Evolutionary conservation across 2,888 invertebrate genomes (phyloP).

Genomic region (Acanthacorydalis orientalis): DNA sequence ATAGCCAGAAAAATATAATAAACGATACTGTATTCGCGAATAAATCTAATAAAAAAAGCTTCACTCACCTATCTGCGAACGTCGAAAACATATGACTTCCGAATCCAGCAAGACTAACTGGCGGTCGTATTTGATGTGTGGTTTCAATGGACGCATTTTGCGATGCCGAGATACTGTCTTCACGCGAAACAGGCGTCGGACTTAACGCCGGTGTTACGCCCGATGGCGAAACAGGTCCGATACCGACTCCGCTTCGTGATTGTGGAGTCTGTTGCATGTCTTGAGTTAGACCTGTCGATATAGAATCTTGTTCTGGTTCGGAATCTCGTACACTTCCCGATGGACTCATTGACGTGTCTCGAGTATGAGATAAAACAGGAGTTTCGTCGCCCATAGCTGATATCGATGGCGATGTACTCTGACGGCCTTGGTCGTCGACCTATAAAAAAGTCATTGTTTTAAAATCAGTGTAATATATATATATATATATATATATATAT

Average conservation of each 20-base stretch:
- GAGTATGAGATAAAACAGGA: not conserved
- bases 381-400: slow-evolving; percentile 6
- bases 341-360: slow-evolving; percentile 3
- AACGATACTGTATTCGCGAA: not conserved
- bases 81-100: slow-evolving; percentile 49
- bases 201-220: not conserved
- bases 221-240: slow-evolving; percentile 23
- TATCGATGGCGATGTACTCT: slow-evolving; percentile 5
- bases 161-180: not conserved
- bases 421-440: slow-evolving; percentile 5
- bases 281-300: not conserved
- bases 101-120: slow-evolving; percentile 19
- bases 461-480: too few relatives aligned
- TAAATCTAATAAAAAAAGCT: not conserved
- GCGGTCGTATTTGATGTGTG: not conserved
- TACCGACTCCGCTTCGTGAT: slow-evolving; percentile 22
- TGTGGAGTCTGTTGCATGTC: not conserved
- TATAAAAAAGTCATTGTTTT: not conserved
- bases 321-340: slow-evolving; percentile 1
- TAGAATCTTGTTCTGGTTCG: not conserved
- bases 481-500: too few relatives aligned
- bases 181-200: not conserved
- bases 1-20: too few relatives aligned
- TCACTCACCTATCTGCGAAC: slow-evolving; percentile 35
- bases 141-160: not conserved